A percentile compares a stretch with the other conserved stretches of the same genome.
Conservation (phyloP, 1,140 invertebrate species). For the Brachionus angularis region DNA sequence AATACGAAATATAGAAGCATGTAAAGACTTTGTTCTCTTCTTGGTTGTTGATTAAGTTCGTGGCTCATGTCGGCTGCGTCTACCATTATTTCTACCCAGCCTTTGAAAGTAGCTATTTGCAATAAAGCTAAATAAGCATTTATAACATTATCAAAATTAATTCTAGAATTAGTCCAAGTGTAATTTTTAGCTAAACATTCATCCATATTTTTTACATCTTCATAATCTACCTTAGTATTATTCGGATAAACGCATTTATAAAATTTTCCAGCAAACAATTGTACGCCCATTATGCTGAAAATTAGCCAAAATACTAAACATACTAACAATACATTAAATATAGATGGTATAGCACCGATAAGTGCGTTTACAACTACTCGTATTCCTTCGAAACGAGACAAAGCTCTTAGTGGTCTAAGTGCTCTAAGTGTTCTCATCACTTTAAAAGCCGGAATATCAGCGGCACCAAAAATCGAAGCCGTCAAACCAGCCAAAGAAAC, state of each 20-base stretch:
- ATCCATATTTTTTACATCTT: constrained; percentile 62
- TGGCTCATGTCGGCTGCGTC: constrained; percentile 91
- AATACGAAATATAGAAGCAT: constrained; percentile 98
- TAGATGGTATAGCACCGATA: constrained; percentile 88
- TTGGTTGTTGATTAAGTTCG: constrained; percentile 81
- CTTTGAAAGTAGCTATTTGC: constrained; percentile 89
- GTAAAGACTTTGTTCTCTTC: constrained; percentile 85
- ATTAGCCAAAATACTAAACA: constrained; percentile 87
- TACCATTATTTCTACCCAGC: constrained; percentile 90
- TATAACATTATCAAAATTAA: constrained; percentile 97
- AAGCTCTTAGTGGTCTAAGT: constrained; percentile 78
- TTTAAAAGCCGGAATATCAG: constrained; percentile 67
- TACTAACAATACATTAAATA: constrained; percentile 85
- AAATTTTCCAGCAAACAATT: constrained; percentile 83
- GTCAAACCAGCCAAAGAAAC: constrained; percentile 34
- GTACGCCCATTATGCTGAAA: constrained; percentile 84
- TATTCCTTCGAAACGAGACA: constrained; percentile 92
- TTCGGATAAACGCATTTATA: constrained; percentile 74
- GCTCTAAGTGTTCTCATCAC: constrained; percentile 86
- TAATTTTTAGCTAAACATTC: constrained; percentile 79
- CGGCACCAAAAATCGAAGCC: neutral
- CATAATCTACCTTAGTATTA: constrained; percentile 48
- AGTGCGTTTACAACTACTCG: constrained; percentile 89
- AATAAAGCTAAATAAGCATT: constrained; percentile 94
- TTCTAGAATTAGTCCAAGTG: constrained; percentile 91